Evolutionary conservation across 1,140 invertebrate genomes (phyloP).

Genomic region (Streblospio benedicti): DNA sequence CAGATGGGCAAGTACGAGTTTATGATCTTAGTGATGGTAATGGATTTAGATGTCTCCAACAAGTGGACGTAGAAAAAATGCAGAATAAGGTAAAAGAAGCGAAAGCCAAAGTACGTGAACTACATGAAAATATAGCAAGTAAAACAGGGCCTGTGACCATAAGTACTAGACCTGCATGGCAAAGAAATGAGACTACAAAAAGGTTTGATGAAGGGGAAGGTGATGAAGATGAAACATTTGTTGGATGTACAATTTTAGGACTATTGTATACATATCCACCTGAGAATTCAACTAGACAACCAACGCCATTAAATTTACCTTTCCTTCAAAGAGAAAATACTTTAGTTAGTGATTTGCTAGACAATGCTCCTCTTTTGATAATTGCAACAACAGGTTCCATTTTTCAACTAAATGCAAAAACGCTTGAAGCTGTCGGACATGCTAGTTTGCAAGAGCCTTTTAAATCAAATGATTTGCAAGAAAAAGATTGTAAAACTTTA

Average conservation of each 20-base stretch:
- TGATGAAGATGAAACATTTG: slow-evolving; percentile 14
- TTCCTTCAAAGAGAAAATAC: slow-evolving; percentile 23
- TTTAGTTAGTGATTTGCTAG: slow-evolving; percentile 21
- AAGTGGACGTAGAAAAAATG: slow-evolving; percentile 32
- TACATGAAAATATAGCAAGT: background rate
- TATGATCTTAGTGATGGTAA: slow-evolving; percentile 41
- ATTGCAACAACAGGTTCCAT: slow-evolving; percentile 32
- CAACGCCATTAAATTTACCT: background rate
- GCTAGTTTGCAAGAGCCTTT: slow-evolving; percentile 10
- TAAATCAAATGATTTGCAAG: background rate
- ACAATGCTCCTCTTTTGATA: slow-evolving; percentile 26
- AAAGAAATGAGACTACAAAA: slow-evolving; percentile 14
- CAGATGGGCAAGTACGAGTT: slow-evolving; percentile 35
- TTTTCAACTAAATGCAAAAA: slow-evolving; percentile 34
- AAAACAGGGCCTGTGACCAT: slow-evolving; percentile 29
- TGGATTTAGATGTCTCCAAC: slow-evolving; percentile 36
- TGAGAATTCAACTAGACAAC: slow-evolving; percentile 9
- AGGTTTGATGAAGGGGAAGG: background rate
- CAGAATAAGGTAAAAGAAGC: slow-evolving; percentile 13
- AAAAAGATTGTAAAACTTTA: background rate
- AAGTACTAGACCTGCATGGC: slow-evolving; percentile 30
- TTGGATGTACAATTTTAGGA: slow-evolving; percentile 22
- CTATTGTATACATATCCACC: slow-evolving; percentile 24
- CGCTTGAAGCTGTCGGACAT: slow-evolving; percentile 24
- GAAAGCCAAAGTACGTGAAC: background rate